These are phyloP conservation scores for Vulpes ferrilata DNA, from an alignment of 2,113 vertebrate species.

Conservation along the genomic window DNA sequence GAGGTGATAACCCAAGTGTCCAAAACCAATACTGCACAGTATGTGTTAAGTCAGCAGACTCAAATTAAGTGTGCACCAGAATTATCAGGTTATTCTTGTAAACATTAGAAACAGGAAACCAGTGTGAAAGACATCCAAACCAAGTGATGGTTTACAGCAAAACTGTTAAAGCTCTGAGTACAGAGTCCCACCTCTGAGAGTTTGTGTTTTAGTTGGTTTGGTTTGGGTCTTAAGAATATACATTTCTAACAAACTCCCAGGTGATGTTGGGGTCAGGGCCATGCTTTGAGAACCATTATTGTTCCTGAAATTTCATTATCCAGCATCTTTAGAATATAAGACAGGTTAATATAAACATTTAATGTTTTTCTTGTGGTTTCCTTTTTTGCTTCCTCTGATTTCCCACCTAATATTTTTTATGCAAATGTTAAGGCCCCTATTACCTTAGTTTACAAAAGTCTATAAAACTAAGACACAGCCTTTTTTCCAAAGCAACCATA, in stretches of 20 bases:
- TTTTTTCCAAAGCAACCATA: not conserved
- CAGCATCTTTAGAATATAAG: not conserved
- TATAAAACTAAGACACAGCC: conserved; percentile 17
- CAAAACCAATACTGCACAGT: not conserved
- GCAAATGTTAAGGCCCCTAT: not conserved
- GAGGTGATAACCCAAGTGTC: not conserved
- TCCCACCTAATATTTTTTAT: not conserved
- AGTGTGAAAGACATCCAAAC: conserved; percentile 39
- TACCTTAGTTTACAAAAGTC: not conserved
- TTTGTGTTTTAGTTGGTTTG: not conserved
- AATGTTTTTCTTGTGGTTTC: not conserved
- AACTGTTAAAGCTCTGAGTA: not conserved
- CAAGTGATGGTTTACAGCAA: not conserved
- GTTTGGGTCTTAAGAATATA: not conserved
- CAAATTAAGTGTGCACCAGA: not conserved
- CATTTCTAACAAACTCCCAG: not conserved
- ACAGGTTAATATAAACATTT: conserved; percentile 17
- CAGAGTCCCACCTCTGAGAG: not conserved
- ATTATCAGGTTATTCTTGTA: conserved; percentile 6
- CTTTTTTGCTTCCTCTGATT: conserved; percentile 27
- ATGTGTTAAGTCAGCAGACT: not conserved
- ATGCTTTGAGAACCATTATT: not conserved
- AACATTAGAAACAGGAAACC: conserved; percentile 45
- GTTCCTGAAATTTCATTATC: conserved; percentile 8
- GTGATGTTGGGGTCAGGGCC: not conserved